These are phyloP conservation scores for Kradibia gibbosae DNA, from an alignment of 1,140 invertebrate genomes.

Conservation along the genomic window DNA sequence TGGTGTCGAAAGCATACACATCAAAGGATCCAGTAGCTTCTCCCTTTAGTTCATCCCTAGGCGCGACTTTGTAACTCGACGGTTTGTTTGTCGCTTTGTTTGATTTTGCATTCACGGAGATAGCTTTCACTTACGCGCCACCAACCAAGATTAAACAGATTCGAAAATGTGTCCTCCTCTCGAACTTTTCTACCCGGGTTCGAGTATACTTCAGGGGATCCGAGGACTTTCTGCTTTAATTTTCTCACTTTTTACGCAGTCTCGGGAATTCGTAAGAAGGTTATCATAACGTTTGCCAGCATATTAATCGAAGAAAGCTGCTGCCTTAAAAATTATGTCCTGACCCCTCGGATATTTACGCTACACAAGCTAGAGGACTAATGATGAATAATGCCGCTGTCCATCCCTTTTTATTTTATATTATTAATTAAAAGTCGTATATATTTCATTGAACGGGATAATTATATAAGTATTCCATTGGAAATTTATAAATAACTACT, in stretches of 20 bases:
- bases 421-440: too few relatives aligned
- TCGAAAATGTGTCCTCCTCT: conserved; percentile 65
- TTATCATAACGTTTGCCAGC: conserved; percentile 10
- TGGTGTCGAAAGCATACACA: conserved; percentile 60
- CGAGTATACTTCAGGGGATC: conserved; percentile 37
- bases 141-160: conserved; percentile 73
- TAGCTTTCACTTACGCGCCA: conserved; percentile 71
- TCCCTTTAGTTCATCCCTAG: conserved; percentile 43
- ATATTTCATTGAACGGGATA: too few relatives aligned
- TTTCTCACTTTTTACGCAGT: background rate
- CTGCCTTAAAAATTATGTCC: background rate
- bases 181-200: background rate
- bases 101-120: conserved; percentile 71
- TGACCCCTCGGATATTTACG: conserved; percentile 14
- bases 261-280: background rate
- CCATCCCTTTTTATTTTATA: too few relatives aligned
- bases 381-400: too few relatives aligned
- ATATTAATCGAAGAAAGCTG: background rate
- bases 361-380: too few relatives aligned
- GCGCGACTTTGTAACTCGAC: conserved; percentile 61
- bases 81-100: conserved; percentile 72
- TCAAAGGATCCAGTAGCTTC: conserved; percentile 56
- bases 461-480: too few relatives aligned
- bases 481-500: too few relatives aligned
- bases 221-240: background rate